These are phyloP conservation scores for Bombus pyrosoma DNA, from an alignment of 1,140 invertebrate genomes.

Conservation along the genomic window DNA sequence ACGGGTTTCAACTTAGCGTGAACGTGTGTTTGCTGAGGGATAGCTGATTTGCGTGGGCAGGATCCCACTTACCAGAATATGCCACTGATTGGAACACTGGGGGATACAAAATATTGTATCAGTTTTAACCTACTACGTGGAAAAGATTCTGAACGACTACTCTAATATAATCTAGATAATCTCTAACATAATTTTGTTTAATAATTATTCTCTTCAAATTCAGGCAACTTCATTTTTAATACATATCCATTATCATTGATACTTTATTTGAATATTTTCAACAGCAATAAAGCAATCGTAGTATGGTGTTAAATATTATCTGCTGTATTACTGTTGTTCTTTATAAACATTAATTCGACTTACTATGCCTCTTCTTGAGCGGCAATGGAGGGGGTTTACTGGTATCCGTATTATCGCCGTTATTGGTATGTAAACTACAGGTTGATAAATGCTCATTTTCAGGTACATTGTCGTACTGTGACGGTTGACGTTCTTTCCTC, in stretches of 20 bases:
- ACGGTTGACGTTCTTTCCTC: constrained; percentile 85
- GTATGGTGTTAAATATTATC: not conserved
- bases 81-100: constrained; percentile 97
- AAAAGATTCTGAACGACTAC: constrained; percentile 51
- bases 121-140: constrained; percentile 73
- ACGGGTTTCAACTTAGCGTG: constrained; percentile 78
- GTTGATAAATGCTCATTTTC: constrained; percentile 84
- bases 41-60: constrained; percentile 79
- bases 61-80: constrained; percentile 93
- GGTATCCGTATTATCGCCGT: constrained; percentile 81
- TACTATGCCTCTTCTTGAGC: constrained; percentile 96
- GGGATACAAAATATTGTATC: constrained; percentile 83
- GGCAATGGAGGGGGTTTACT: constrained; percentile 93
- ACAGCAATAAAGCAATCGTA: constrained; percentile 37
- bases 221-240: not conserved
- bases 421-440: constrained; percentile 82
- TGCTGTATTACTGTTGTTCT: constrained; percentile 32
- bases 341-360: constrained; percentile 81
- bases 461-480: constrained; percentile 89
- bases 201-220: not conserved
- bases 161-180: constrained; percentile 45
- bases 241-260: not conserved
- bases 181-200: constrained; percentile 31
- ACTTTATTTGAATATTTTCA: not conserved
- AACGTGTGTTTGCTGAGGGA: constrained; percentile 76